Evolutionary conservation across 1,140 invertebrate genomes (phyloP).

Genomic region (Drosophila simulans): DNA sequence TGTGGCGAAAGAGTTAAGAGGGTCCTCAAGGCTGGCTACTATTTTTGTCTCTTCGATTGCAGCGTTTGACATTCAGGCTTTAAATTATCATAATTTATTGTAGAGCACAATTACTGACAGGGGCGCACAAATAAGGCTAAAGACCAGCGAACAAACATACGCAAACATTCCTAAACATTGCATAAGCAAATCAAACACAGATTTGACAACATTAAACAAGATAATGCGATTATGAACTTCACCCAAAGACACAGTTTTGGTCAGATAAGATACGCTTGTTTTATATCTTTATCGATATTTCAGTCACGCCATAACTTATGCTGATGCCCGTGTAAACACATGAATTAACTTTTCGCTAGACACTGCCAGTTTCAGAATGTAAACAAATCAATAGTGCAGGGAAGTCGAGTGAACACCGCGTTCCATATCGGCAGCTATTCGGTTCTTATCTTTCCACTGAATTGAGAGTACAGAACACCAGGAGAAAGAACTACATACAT

Average conservation of each 20-base stretch:
- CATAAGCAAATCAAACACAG: constrained; percentile 5
- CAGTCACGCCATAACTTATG: constrained; percentile 22
- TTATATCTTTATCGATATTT: constrained; percentile 16
- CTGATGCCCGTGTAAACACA: constrained; percentile 26
- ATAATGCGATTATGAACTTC: constrained; percentile 25
- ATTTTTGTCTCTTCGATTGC: constrained; percentile 5
- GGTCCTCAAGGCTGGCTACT: constrained; percentile 19
- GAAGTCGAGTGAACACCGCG: background rate
- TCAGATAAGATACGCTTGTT: constrained; percentile 26
- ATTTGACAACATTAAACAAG: constrained; percentile 7
- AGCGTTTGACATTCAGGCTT: background rate
- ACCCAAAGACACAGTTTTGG: constrained; percentile 5
- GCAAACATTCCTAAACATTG: constrained; percentile 30
- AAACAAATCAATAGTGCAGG: constrained; percentile 27
- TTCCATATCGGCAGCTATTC: constrained; percentile 11
- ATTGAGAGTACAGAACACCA: constrained; percentile 6
- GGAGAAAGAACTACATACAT: background rate
- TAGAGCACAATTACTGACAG: background rate
- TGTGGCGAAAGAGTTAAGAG: constrained; percentile 24
- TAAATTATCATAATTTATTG: constrained; percentile 8
- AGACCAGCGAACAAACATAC: constrained; percentile 11
- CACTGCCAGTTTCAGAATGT: constrained; percentile 23
- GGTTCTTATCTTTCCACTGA: constrained; percentile 15
- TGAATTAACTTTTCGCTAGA: constrained; percentile 21
- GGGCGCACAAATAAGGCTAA: background rate